Evolutionary conservation across 2,113 vertebrate genomes (phyloP), one percentile per base, ranked within the genome.

Genomic region (Chaetodon auriga): DNA sequence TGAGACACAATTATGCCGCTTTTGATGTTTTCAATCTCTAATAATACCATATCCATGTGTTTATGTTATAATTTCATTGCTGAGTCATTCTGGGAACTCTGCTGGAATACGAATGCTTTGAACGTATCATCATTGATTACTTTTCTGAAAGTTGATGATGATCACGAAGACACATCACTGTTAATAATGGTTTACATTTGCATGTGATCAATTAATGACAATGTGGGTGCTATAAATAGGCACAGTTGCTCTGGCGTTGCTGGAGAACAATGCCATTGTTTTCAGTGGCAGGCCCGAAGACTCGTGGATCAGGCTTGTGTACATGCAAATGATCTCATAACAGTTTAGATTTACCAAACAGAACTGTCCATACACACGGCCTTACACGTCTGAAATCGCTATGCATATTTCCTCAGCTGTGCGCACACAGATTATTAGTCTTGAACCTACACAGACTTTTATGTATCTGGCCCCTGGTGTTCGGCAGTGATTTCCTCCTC

Each of bases 401-500:
- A n/a, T 2, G 13, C 30, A 58, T 73, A 62, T 69, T 38, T 68
- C 25, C 55, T 65, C 61, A 79, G 13, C 36, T 55, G 18, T 48
- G 13, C 55, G 43, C 75, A 48, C 30, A 49, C 13, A 46, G 7
- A 48, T 68, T 68, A 55, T 73, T 45, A 25, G 35, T 54, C 43
- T 49, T 35, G 23, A 60, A 73, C 51, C 55, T 21, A 62, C 23
- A 7, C 55, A 63, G 41, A 66, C 58, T 66, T 85, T 61, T 73
- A 54, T 82, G 9, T 80, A 72, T 70, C 30, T 68, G 75, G 66
- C 57, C 16, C 25, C 51, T 57, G 61, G 71, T 76, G 60, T 80
- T 75, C 63, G n/a, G 66, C 63, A 49, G 48, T 38, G 62, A 74
- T 88, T 74, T 81, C 83, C 68, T 83, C 76, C 43, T 70, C 68